A percentile compares a stretch with the other conserved stretches of the same genome.
These are phyloP conservation scores for Bradypodion pumilum DNA, from an alignment of 2,797 vertebrate genomes.

Conservation along the genomic window DNA sequence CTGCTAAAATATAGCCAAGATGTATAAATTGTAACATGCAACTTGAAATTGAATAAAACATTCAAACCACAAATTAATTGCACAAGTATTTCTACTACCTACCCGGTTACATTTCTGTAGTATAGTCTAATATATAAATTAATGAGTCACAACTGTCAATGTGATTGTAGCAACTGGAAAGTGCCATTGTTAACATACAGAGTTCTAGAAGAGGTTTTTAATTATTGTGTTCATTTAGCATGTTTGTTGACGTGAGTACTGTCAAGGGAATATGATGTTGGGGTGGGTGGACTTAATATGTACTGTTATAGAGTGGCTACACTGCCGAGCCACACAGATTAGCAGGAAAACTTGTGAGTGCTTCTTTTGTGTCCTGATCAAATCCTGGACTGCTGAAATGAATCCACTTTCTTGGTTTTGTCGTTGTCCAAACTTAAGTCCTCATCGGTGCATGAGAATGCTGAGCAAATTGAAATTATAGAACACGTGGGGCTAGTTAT, in stretches of 20 bases:
- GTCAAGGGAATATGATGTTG: not conserved
- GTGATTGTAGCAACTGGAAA: not conserved
- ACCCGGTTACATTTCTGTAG: not conserved
- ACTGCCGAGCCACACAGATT: not conserved
- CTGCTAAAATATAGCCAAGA: conserved; percentile 82
- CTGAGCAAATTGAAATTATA: not conserved
- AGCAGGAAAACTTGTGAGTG: no score
- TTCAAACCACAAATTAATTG: conserved; percentile 69
- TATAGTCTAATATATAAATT: not conserved
- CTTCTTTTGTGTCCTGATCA: no score
- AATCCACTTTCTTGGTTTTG: no score
- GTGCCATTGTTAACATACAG: no score
- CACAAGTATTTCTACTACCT: not conserved
- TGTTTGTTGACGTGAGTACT: not conserved
- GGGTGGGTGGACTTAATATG: no score
- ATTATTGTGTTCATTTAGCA: not conserved
- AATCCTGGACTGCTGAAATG: no score
- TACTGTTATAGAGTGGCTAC: not conserved
- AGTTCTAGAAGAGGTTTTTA: no score
- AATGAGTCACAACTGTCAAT: not conserved
- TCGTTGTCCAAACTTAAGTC: no score
- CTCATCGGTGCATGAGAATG: no score
- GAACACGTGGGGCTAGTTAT: not conserved
- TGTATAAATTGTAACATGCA: conserved; percentile 94
- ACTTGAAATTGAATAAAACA: conserved; percentile 88